A percentile compares a stretch with the other conserved stretches of the same genome.
phyloP scores from a whole-genome alignment of 2,113 vertebrate species.

The Mesocricetus auratus region DNA sequence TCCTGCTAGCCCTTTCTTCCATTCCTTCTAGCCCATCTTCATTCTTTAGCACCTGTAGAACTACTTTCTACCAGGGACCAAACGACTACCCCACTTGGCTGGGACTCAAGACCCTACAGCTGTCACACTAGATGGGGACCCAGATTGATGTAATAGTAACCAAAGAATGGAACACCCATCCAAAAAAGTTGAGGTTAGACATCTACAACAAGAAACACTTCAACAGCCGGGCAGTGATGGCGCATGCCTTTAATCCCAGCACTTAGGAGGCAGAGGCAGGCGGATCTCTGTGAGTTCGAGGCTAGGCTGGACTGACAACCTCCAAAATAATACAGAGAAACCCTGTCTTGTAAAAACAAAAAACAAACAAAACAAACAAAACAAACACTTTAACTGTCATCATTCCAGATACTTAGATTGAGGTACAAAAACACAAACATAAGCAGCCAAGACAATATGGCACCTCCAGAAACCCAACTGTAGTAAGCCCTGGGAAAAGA shows the following conservation, averaged over 20 bases:
- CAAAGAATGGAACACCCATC: background rate
- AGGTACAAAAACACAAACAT: background rate
- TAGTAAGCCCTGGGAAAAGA: background rate
- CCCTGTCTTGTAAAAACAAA: too few relatives aligned
- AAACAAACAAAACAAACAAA: too few relatives aligned
- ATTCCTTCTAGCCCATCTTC: background rate
- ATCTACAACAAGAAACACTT: background rate
- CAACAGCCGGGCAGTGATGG: too few relatives aligned
- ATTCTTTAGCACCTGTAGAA: background rate
- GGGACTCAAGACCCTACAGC: background rate
- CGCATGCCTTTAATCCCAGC: too few relatives aligned
- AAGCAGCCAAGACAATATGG: background rate
- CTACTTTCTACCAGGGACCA: background rate
- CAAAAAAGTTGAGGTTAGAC: background rate
- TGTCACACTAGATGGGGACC: background rate
- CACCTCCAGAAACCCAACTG: background rate
- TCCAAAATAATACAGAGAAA: too few relatives aligned
- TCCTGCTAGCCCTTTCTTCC: background rate
- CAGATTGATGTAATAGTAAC: background rate
- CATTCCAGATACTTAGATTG: background rate
- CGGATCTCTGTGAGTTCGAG: too few relatives aligned
- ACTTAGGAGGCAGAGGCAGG: too few relatives aligned
- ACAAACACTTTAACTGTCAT: background rate
- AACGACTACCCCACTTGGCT: background rate
- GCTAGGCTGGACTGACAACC: too few relatives aligned